Base-by-base conservation (phyloP, 2,797 vertebrate genomes). In the Fringilla coelebs region DNA sequence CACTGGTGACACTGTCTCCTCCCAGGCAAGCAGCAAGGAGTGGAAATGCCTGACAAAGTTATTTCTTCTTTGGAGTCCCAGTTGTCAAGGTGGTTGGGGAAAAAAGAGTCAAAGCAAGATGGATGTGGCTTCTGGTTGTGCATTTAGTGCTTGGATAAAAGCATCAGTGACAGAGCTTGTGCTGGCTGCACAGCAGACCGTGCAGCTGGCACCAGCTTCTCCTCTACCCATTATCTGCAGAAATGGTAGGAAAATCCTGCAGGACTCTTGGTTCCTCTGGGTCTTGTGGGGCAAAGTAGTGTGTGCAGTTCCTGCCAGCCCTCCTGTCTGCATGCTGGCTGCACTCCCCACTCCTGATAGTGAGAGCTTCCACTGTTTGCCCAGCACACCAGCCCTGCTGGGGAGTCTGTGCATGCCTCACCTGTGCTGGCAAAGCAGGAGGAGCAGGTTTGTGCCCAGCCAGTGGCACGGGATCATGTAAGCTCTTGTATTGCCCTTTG, bases 151-250 rank as follows among this genome's bases (percentile, higher is more conserved):
- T 55, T 3, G 3, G 38, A 71, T 79, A 46, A 34, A 89, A 77
- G n/a, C 29, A 9, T 22, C 0, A 0, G 16, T 74, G 65, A 22
- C 52, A 54, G 31, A 66, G 22, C 60, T 20, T 0, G 0, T 77
- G 48, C 32, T 52, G 60, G 25, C 78, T 45, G 62, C 29, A 38
- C 38, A 74, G 76, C 36, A 72, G 38, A 58, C 0, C 0, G 0
- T 32, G 20, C 52, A 60, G 48, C 55, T 84, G 52, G 52, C 32
- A 60, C 29, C 0, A 0, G 31, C 61, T 63, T 87, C 34, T 65
- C 34, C 45, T 65, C n/a, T 46, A 7, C 34, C 34, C 22, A 13
- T 8, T 45, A 36, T 13, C 31, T 46, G 29, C 71, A 83, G 68
- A 58, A 74, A 61, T 6, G 32, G 6, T 29, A n/a, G 46, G 40